Percentiles rank a stretch among this genome's conserved stretches.
Evolutionary conservation across 2,113 vertebrate species (phyloP).

Genomic region (Lucifuga dentata): DNA sequence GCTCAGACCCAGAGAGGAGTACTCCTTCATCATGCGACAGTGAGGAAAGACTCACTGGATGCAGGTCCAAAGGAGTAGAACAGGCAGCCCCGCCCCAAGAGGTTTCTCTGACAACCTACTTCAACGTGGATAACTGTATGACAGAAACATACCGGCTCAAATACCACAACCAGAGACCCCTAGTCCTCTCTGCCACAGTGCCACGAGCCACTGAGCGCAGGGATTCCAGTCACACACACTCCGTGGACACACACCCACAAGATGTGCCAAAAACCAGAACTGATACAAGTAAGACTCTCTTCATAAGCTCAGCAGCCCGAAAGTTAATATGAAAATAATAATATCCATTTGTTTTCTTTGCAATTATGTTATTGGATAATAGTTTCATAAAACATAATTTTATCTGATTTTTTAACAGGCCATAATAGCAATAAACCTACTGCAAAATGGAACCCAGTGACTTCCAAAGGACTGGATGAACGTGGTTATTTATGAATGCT

Average conservation of each 20-base stretch:
- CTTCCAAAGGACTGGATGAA: constrained; percentile 83
- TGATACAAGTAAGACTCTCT: constrained; percentile 80
- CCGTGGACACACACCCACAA: constrained; percentile 76
- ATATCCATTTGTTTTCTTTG: constrained; percentile 18
- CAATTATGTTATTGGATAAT: constrained; percentile 12
- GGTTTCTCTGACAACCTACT: constrained; percentile 93
- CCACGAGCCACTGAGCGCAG: constrained; percentile 71
- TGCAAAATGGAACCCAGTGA: constrained; percentile 85
- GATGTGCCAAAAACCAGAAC: constrained; percentile 84
- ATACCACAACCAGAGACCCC: constrained; percentile 95
- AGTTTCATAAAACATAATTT: not conserved
- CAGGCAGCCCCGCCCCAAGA: constrained; percentile 74
- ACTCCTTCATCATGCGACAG: constrained; percentile 72
- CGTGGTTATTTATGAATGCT: constrained; percentile 82
- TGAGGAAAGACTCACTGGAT: constrained; percentile 66
- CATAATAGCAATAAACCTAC: constrained; percentile 84
- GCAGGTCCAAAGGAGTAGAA: constrained; percentile 40
- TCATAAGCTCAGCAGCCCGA: constrained; percentile 2
- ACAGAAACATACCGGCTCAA: constrained; percentile 97
- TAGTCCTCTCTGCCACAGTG: constrained; percentile 84
- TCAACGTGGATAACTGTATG: constrained; percentile 97
- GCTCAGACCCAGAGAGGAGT: constrained; percentile 78
- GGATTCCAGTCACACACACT: constrained; percentile 67
- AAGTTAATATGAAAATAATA: constrained; percentile 3
- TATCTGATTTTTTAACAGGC: constrained; percentile 67